These are phyloP conservation scores for Metallyticus violacea DNA, from an alignment of 2,888 invertebrate genomes.

Conservation along the genomic window DNA sequence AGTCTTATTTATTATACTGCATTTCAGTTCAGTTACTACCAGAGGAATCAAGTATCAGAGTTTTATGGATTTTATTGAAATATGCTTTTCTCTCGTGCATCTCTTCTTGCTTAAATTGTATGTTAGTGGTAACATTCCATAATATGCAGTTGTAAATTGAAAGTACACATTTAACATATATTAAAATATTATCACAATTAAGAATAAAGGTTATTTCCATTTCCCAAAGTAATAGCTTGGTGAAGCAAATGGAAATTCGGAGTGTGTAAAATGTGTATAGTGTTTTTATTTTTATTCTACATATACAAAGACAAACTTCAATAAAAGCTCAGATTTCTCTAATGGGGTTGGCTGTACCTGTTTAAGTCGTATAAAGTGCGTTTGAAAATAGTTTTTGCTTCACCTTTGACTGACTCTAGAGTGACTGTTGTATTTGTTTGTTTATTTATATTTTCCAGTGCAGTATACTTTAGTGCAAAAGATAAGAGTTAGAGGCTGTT, in stretches of 20 bases:
- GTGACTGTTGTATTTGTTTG: background rate
- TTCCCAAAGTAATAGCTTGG: background rate
- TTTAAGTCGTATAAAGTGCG: background rate
- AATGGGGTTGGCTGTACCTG: background rate
- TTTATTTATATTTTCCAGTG: background rate
- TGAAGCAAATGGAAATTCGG: background rate
- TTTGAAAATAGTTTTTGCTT: background rate
- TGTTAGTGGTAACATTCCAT: background rate
- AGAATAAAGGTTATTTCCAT: too few relatives aligned
- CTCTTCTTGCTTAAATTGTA: too few relatives aligned
- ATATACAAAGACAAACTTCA: background rate
- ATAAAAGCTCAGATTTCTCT: background rate
- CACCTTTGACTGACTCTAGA: background rate
- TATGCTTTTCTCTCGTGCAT: background rate
- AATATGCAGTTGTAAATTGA: background rate
- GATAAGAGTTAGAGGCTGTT: background rate
- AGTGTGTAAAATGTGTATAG: background rate
- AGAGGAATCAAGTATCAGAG: background rate
- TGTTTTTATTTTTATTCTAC: background rate
- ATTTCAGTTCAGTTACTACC: too few relatives aligned
- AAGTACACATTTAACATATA: background rate
- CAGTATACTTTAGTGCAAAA: background rate
- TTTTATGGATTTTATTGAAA: background rate
- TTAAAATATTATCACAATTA: too few relatives aligned
- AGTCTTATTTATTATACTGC: too few relatives aligned